These are phyloP conservation scores for Eledone cirrhosa DNA, from an alignment of 2,888 invertebrate genomes.

Conservation along the genomic window DNA sequence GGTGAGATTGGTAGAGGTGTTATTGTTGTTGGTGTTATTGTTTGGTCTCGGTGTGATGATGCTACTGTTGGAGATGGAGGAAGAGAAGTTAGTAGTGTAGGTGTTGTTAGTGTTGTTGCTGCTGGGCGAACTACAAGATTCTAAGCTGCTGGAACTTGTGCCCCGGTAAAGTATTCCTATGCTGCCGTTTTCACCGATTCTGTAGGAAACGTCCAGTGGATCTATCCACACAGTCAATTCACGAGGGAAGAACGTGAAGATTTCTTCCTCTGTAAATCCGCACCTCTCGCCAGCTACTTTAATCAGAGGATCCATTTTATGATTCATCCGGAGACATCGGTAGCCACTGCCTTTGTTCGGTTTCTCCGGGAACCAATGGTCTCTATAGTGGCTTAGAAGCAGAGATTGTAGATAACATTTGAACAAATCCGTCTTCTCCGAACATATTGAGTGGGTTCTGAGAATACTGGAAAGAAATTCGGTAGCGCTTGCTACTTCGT, in stretches of 20 bases:
- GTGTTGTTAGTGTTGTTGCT: not conserved
- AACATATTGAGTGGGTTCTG: slow-evolving; percentile 41
- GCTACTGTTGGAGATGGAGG: too few relatives aligned
- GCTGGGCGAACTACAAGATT: not conserved
- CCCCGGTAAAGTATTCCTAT: slow-evolving; percentile 72
- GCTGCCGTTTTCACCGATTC: slow-evolving; percentile 75
- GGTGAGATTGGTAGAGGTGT: slow-evolving; percentile 5
- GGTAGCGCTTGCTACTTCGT: slow-evolving; percentile 60
- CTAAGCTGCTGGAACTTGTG: slow-evolving; percentile 9
- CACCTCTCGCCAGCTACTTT: slow-evolving; percentile 74
- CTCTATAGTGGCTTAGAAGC: slow-evolving; percentile 70
- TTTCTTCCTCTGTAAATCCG: slow-evolving; percentile 71
- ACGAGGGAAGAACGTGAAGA: slow-evolving; percentile 71
- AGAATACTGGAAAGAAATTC: slow-evolving; percentile 54
- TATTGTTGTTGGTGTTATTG: not conserved
- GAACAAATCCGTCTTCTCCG: slow-evolving; percentile 45
- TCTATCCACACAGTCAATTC: slow-evolving; percentile 83
- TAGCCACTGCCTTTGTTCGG: slow-evolving; percentile 79
- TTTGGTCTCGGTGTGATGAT: not conserved
- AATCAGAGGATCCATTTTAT: slow-evolving; percentile 77
- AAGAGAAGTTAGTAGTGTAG: slow-evolving; percentile 6
- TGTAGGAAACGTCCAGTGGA: slow-evolving; percentile 77
- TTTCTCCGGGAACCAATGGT: slow-evolving; percentile 80
- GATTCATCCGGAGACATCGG: slow-evolving; percentile 78
- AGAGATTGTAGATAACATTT: slow-evolving; percentile 44